A percentile compares a stretch with the other conserved stretches of the same genome.
These are phyloP conservation scores for Drosophila rubida DNA, from an alignment of 2,888 invertebrate genomes.

Conservation along the genomic window DNA sequence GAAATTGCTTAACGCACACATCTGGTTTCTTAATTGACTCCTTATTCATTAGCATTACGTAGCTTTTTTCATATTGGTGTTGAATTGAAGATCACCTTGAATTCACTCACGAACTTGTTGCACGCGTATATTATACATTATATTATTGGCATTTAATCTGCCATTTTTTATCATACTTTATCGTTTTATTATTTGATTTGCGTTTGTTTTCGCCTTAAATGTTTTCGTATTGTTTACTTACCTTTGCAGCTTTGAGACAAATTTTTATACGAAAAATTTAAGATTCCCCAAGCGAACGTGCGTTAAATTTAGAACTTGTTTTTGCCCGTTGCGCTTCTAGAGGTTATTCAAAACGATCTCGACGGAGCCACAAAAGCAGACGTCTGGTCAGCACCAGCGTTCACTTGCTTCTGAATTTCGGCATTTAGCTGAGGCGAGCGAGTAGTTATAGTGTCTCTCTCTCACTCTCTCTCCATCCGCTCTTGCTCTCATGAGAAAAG, in stretches of 20 bases:
- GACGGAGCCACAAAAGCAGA: constrained; percentile 62
- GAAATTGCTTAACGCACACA: background rate
- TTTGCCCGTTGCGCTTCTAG: constrained; percentile 61
- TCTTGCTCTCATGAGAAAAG: constrained; percentile 19
- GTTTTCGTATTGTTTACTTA: constrained; percentile 55
- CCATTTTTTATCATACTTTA: constrained; percentile 39
- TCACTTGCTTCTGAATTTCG: constrained; percentile 66
- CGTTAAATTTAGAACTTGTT: constrained; percentile 81
- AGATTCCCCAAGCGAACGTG: constrained; percentile 64
- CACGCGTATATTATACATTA: constrained; percentile 11
- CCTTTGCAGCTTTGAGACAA: constrained; percentile 66
- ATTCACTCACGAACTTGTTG: constrained; percentile 30
- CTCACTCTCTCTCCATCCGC: constrained; percentile 1
- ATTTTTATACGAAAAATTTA: constrained; percentile 60
- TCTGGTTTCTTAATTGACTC: constrained; percentile 6
- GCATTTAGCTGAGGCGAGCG: constrained; percentile 48
- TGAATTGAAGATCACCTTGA: constrained; percentile 67
- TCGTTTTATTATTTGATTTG: constrained; percentile 23
- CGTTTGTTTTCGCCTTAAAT: constrained; percentile 14
- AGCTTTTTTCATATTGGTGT: background rate
- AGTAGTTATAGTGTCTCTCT: constrained; percentile 13
- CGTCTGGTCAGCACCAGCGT: constrained; percentile 79
- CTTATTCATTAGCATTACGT: constrained; percentile 15
- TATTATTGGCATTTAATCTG: constrained; percentile 20
- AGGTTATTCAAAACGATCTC: constrained; percentile 66